phyloP scores from a whole-genome alignment of 2,113 vertebrate species.

The Apaloderma vittatum region DNA sequence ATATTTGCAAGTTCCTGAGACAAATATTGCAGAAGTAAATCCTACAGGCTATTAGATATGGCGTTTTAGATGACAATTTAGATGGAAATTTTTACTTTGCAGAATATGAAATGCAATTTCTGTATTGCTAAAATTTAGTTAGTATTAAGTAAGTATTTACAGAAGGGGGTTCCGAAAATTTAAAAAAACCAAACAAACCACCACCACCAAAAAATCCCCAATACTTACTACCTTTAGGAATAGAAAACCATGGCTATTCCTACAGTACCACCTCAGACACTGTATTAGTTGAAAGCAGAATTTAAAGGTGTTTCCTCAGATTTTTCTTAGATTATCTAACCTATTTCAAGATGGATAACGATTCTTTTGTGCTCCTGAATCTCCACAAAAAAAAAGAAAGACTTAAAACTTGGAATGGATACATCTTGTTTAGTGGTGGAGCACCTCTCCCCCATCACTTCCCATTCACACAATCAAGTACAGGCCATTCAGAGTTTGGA shows the following conservation, averaged over 20 bases:
- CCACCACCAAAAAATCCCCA: background rate
- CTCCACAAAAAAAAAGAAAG: background rate
- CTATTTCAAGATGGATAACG: background rate
- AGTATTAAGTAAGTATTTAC: background rate
- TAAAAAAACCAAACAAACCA: accelerated
- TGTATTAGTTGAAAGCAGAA: background rate
- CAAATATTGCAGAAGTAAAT: background rate
- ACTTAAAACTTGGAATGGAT: background rate
- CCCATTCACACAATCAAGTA: background rate
- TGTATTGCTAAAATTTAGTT: background rate
- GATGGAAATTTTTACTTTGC: background rate
- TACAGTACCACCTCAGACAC: background rate
- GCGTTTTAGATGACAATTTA: background rate
- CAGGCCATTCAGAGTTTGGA: background rate
- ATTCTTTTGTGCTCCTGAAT: background rate
- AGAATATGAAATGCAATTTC: background rate
- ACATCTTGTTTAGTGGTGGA: background rate
- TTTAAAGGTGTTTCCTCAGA: background rate
- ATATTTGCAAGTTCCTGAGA: background rate
- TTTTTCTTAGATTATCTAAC: background rate
- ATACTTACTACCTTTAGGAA: background rate
- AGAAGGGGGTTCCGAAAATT: background rate
- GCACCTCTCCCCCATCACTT: background rate
- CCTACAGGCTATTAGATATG: accelerated
- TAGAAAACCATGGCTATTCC: background rate